A percentile compares a stretch with the other conserved stretches of the same genome.
These are phyloP conservation scores for Salpingus planirostris DNA, from an alignment of 2,888 invertebrate species.

Conservation along the genomic window DNA sequence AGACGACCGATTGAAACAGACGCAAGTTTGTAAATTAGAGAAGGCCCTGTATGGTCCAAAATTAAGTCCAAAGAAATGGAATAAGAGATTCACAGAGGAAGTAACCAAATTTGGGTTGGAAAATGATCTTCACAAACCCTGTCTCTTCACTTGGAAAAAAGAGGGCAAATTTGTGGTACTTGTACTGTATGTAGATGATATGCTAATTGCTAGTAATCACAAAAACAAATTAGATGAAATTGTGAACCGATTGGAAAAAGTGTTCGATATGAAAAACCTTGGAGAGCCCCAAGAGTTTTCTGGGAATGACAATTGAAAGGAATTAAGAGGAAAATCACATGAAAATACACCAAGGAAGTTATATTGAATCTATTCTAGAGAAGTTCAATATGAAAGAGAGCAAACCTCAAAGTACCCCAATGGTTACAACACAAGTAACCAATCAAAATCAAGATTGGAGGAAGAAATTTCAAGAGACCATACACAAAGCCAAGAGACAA, in stretches of 20 bases:
- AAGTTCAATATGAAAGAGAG: not conserved
- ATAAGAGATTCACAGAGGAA: slow-evolving; percentile 19
- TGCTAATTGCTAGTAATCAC: slow-evolving; percentile 19
- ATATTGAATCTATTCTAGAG: not conserved
- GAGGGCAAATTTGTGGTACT: slow-evolving; percentile 12
- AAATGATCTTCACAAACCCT: too few species aligned
- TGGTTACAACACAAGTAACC: slow-evolving; percentile 11
- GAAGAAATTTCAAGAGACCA: too few species aligned
- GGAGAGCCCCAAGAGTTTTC: slow-evolving; percentile 14
- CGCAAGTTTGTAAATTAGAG: slow-evolving; percentile 19
- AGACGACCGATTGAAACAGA: slow-evolving; percentile 2
- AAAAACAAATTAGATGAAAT: slow-evolving; percentile 13
- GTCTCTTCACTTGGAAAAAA: slow-evolving; percentile 7
- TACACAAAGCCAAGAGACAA: not conserved
- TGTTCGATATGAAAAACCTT: slow-evolving; percentile 24
- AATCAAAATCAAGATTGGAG: slow-evolving; percentile 13
- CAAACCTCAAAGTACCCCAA: slow-evolving; percentile 6
- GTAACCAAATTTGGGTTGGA: too few species aligned
- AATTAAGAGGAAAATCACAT: not conserved
- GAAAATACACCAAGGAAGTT: not conserved
- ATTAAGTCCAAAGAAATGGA: slow-evolving; percentile 26
- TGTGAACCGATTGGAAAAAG: slow-evolving; percentile 15
- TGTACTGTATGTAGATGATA: slow-evolving; percentile 25
- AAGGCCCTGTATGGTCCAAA: slow-evolving; percentile 28
- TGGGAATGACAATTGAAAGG: slow-evolving; percentile 1